phyloP scores from a whole-genome alignment of 2,888 invertebrate genomes.

The Noctua janthina region DNA sequence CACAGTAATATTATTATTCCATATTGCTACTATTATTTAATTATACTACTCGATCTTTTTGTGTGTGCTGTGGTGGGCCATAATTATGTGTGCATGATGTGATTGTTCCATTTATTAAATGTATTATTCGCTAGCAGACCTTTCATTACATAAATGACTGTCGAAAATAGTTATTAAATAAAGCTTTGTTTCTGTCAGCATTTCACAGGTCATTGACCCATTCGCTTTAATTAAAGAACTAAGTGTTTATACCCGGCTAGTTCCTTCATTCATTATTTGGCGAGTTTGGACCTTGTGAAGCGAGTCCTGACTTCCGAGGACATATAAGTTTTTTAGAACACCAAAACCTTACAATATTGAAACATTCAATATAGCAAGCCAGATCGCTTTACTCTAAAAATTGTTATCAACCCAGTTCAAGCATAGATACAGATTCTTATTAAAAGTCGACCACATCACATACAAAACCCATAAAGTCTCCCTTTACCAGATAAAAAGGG shows the following conservation, averaged over 20 bases:
- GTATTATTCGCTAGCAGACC: neutral
- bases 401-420: neutral
- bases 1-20: neutral
- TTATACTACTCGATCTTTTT: constrained; percentile 1
- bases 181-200: constrained; percentile 3
- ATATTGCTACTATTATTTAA: neutral
- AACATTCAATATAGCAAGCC: neutral
- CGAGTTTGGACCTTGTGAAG: constrained; percentile 5
- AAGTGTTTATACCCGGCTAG: neutral
- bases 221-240: neutral
- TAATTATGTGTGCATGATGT: constrained; percentile 7
- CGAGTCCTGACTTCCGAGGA: neutral
- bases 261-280: constrained; percentile 16
- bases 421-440: neutral
- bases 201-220: neutral
- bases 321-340: neutral
- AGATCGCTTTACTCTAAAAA: neutral
- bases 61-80: neutral
- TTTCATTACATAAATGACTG: neutral
- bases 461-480: constrained; percentile 20
- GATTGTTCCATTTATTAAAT: constrained; percentile 19
- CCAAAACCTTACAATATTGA: no score
- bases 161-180: neutral
- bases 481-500: constrained; percentile 41
- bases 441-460: constrained; percentile 16